Evolutionary conservation across 2,113 vertebrate genomes (phyloP).

Genomic region (Oryzias melastigma): DNA sequence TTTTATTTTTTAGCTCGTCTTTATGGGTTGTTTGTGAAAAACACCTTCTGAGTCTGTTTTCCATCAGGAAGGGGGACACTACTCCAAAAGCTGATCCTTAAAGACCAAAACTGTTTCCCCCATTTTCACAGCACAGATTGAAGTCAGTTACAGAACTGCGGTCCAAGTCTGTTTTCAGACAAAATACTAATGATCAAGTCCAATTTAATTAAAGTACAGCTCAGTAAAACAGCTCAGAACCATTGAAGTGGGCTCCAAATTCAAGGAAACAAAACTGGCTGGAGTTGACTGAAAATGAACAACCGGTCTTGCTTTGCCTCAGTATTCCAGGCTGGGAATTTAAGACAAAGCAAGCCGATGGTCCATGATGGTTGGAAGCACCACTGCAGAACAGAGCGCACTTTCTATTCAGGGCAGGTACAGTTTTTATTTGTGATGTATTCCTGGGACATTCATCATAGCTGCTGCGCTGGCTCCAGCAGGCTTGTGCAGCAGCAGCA

Average conservation of each 20-base stretch:
- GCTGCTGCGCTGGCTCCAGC: slow-evolving; percentile 64
- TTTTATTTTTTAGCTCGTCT: no score
- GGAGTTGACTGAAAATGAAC: no score
- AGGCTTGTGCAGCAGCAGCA: slow-evolving; percentile 63
- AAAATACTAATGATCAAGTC: slow-evolving; percentile 37
- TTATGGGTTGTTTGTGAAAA: no score
- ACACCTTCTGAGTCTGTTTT: slow-evolving; percentile 16
- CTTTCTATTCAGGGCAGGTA: slow-evolving; percentile 71
- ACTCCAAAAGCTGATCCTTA: slow-evolving; percentile 24
- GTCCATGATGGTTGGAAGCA: slow-evolving; percentile 46
- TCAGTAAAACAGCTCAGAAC: slow-evolving; percentile 3
- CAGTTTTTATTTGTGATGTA: slow-evolving; percentile 72
- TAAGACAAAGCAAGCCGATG: slow-evolving; percentile 34
- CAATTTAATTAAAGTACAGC: slow-evolving; percentile 35
- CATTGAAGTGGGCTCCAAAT: no score
- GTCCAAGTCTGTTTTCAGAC: slow-evolving; percentile 18
- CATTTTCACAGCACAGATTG: slow-evolving; percentile 25
- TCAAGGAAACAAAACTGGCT: no score
- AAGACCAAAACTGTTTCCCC: slow-evolving; percentile 14
- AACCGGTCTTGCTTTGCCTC: no score
- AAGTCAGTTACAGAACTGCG: slow-evolving; percentile 27
- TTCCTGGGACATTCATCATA: slow-evolving; percentile 74
- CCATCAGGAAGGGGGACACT: slow-evolving; percentile 7
- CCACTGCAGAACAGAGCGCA: slow-evolving; percentile 52
- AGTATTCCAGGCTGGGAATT: slow-evolving; percentile 9